These are phyloP conservation scores for Cyclina sinensis DNA, from an alignment of 1,140 invertebrate species.

Conservation along the genomic window DNA sequence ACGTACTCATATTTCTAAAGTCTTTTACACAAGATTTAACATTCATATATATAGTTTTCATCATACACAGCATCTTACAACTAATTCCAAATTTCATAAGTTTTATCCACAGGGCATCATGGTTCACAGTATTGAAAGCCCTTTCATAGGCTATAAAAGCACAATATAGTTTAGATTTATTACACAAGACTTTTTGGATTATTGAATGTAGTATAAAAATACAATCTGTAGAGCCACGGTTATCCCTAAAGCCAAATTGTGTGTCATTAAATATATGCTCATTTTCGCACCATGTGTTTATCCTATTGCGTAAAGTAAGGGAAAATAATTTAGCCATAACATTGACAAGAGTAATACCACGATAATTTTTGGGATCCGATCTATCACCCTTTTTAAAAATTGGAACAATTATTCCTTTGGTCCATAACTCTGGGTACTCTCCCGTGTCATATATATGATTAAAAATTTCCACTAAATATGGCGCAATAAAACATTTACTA, in stretches of 20 bases:
- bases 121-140: background rate
- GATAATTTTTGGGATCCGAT: background rate
- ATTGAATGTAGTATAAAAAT: background rate
- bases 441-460: background rate
- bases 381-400: background rate
- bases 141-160: background rate
- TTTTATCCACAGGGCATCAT: background rate
- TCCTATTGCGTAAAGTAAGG: background rate
- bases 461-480: conserved; percentile 7
- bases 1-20: no score
- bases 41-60: no score
- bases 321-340: background rate
- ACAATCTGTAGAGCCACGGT: background rate
- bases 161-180: background rate
- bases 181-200: background rate
- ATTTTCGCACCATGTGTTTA: conserved; percentile 5
- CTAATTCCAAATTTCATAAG: no score
- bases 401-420: background rate
- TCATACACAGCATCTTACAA: no score
- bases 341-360: background rate
- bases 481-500: conserved; percentile 5
- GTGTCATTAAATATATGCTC: background rate
- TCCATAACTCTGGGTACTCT: background rate
- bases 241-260: background rate
- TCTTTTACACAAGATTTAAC: no score